Evolutionary conservation across 2,113 vertebrate genomes (phyloP).

Genomic region (Empidonax alnorum): DNA sequence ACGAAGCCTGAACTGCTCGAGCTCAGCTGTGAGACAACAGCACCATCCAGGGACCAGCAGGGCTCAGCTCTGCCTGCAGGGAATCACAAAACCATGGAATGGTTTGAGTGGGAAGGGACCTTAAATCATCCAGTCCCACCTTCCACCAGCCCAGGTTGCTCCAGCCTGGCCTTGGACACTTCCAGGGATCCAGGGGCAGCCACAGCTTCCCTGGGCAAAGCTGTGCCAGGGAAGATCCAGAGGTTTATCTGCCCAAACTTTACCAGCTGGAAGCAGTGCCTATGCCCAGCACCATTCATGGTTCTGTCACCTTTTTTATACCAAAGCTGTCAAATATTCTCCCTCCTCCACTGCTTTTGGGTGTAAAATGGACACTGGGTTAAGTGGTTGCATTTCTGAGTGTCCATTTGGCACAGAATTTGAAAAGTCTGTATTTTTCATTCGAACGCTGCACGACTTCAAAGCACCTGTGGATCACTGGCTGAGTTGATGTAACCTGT

Average conservation of each 20-base stretch:
- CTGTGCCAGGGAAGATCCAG: not conserved
- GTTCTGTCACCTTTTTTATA: not conserved
- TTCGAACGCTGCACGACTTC: not conserved
- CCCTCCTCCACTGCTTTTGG: not conserved
- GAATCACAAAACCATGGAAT: not conserved
- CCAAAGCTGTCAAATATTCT: not conserved
- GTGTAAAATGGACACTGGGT: not conserved
- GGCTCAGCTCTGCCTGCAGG: not conserved
- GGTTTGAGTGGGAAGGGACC: not conserved
- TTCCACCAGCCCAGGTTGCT: not conserved
- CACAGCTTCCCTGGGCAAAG: not conserved
- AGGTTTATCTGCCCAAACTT: not conserved
- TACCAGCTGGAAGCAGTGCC: not conserved
- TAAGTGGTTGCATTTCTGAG: not conserved
- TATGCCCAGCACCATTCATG: no score
- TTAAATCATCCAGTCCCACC: rapidly evolving
- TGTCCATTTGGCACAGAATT: not conserved
- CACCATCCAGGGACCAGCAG: not conserved
- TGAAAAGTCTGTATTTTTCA: not conserved
- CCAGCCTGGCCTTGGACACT: rapidly evolving
- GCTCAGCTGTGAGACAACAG: not conserved
- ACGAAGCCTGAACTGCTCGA: not conserved
- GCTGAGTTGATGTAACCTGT: not conserved
- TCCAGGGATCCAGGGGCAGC: not conserved
- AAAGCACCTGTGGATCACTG: not conserved